These are phyloP conservation scores for Laspeyria flexula DNA, from an alignment of 2,888 invertebrate species.

Conservation along the genomic window DNA sequence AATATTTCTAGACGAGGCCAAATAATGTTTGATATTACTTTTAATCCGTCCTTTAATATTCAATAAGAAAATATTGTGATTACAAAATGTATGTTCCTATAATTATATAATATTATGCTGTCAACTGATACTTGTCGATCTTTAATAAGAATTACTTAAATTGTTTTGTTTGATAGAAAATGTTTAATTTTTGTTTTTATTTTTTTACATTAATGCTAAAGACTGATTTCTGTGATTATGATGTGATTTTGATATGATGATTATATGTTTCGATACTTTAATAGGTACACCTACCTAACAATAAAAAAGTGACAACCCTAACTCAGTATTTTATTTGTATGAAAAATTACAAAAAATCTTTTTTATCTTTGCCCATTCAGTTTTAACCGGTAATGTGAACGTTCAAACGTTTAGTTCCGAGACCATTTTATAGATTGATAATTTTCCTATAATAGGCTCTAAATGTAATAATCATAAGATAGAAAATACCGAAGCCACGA, in stretches of 20 bases:
- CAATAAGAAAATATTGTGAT: conserved; percentile 1
- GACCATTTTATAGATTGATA: not conserved
- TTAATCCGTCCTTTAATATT: conserved; percentile 16
- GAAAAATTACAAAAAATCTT: conserved; percentile 4
- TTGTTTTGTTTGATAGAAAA: not conserved
- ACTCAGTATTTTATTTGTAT: conserved; percentile 8
- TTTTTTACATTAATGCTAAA: not conserved
- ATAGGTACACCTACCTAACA: not conserved
- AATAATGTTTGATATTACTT: conserved; percentile 20
- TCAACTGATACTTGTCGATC: too few species aligned
- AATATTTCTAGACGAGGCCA: conserved; percentile 24
- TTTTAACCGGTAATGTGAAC: conserved; percentile 3
- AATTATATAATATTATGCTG: too few species aligned
- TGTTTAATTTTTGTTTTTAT: not conserved
- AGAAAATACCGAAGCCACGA: not conserved
- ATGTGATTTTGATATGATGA: not conserved
- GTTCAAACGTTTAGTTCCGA: not conserved
- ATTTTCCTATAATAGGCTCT: too few species aligned
- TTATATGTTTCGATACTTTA: not conserved
- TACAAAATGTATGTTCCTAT: not conserved
- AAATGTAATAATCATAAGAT: too few species aligned
- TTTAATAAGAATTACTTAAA: too few species aligned
- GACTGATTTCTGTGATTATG: not conserved
- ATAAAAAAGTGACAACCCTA: conserved; percentile 8
- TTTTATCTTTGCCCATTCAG: conserved; percentile 6